Conservation (phyloP, 2,888 invertebrate species). For the Dastarcus helophoroides region DNA sequence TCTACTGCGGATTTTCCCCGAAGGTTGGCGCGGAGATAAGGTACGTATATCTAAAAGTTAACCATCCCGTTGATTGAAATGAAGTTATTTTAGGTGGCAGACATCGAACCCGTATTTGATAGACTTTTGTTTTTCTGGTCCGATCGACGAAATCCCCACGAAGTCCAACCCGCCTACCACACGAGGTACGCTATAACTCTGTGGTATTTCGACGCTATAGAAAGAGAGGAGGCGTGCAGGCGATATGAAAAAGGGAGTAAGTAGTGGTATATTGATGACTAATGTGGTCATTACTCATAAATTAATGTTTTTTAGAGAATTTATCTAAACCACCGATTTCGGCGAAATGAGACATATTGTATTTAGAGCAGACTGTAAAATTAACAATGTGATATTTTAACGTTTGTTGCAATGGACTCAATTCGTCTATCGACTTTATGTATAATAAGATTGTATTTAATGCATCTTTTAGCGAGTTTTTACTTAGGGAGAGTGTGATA, state of each 20-base stretch:
- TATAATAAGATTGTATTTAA: no score
- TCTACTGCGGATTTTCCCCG: slow-evolving; percentile 83
- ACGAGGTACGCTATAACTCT: slow-evolving; percentile 86
- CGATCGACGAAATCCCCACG: slow-evolving; percentile 90
- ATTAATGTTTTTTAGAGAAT: no score
- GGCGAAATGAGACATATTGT: no score
- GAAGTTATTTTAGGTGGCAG: slow-evolving; percentile 46
- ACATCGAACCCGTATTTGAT: slow-evolving; percentile 89
- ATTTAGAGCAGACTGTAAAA: no score
- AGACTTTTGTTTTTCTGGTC: slow-evolving; percentile 96
- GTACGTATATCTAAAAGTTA: slow-evolving; percentile 32
- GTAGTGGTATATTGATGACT: slow-evolving; percentile 18
- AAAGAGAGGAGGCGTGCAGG: slow-evolving; percentile 61
- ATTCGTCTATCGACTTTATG: no score
- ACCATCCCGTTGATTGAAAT: neutral
- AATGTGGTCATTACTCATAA: no score
- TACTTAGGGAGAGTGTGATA: no score
- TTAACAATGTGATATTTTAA: no score
- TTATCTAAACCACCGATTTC: no score
- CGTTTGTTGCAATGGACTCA: no score
- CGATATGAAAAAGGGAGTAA: slow-evolving; percentile 46
- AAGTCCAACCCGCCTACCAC: slow-evolving; percentile 84
- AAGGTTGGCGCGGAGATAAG: slow-evolving; percentile 60
- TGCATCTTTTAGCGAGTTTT: no score
- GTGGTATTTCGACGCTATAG: slow-evolving; percentile 83